Percentiles rank a stretch among this genome's conserved stretches.
Conservation (phyloP, 2,113 vertebrate species). For the Psittacus erithacus region DNA sequence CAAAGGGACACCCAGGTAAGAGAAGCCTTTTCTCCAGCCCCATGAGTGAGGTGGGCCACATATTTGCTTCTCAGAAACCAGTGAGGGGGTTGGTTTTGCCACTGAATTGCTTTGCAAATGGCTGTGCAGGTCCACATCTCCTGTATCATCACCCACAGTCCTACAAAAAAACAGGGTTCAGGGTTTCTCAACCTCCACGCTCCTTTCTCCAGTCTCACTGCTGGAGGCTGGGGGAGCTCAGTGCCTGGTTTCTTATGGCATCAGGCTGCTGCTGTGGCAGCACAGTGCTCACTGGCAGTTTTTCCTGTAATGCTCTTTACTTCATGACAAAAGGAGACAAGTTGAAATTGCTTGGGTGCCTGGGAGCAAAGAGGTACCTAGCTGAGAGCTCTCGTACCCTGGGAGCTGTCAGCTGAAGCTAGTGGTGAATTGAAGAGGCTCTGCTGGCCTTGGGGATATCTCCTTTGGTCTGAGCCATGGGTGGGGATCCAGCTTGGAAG, state of each 20-base stretch:
- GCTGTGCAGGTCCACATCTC: background rate
- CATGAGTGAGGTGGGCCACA: background rate
- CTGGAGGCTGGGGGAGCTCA: background rate
- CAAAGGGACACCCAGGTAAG: background rate
- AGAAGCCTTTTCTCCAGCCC: background rate
- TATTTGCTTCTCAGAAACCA: background rate
- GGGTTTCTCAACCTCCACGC: background rate
- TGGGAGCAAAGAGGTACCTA: background rate
- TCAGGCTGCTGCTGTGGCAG: background rate
- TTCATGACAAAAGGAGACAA: background rate
- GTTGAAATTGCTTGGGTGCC: background rate
- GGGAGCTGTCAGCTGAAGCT: background rate
- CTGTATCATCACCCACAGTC: fast-evolving
- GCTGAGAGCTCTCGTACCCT: background rate
- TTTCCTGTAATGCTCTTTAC: background rate
- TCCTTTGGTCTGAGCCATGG: fast-evolving
- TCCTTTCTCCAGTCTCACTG: background rate
- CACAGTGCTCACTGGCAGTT: background rate
- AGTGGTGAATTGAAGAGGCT: background rate
- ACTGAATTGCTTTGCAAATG: background rate
- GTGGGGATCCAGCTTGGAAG: background rate
- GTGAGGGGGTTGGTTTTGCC: background rate
- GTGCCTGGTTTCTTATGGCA: fast-evolving
- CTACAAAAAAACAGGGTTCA: background rate
- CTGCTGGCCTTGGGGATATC: background rate